A percentile compares a stretch with the other conserved stretches of the same genome.
These are phyloP conservation scores for Iguana delicatissima DNA, from an alignment of 2,797 vertebrate species.

Conservation along the genomic window DNA sequence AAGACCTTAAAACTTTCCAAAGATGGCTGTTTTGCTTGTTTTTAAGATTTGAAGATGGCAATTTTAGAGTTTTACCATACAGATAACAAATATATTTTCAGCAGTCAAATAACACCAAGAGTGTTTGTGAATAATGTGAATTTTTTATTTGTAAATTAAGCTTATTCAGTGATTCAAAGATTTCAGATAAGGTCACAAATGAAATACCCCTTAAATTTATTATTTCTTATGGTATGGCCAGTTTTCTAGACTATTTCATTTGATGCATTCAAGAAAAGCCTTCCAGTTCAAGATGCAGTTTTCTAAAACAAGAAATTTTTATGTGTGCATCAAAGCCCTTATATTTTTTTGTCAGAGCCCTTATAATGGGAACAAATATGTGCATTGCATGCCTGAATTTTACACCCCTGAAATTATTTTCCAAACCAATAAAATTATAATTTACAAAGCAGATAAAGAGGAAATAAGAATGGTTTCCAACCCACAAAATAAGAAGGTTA, in stretches of 20 bases:
- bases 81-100: background rate
- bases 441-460: conserved; percentile 50
- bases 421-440: conserved; percentile 39
- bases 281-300: background rate
- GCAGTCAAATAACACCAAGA: background rate
- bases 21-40: background rate
- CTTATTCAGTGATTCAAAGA: background rate
- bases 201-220: background rate
- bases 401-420: conserved; percentile 58
- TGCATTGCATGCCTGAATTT: conserved; percentile 38
- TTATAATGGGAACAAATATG: conserved; percentile 31
- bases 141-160: background rate
- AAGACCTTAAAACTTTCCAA: background rate
- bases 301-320: conserved; percentile 35
- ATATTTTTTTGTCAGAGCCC: conserved; percentile 4
- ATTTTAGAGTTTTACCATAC: background rate
- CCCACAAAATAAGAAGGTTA: conserved; percentile 54
- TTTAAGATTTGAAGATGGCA: background rate
- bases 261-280: background rate
- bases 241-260: conserved; percentile 16
- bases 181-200: background rate
- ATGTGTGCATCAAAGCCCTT: background rate
- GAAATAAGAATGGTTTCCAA: conserved; percentile 59
- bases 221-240: background rate
- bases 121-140: background rate